Conservation (phyloP, 2,113 vertebrate genomes). For the Bubalus kerabau region DNA sequence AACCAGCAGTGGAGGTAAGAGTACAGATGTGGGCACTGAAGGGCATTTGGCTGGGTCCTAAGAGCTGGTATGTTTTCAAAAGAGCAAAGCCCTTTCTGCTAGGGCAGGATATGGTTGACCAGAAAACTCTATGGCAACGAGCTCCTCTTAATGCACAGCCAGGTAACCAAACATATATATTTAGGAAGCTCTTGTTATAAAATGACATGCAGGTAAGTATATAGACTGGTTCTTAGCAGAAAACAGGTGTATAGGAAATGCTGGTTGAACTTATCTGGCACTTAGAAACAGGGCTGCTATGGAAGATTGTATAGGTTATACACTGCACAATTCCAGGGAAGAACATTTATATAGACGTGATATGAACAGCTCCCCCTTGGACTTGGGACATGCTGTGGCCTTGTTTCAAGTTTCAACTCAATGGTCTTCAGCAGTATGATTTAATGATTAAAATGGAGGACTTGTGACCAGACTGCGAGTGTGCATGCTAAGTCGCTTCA, state of each 20-base stretch:
- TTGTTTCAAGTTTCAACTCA: background rate
- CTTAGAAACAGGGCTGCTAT: background rate
- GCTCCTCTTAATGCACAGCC: too few species aligned
- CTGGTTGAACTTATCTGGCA: background rate
- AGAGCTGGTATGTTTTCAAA: background rate
- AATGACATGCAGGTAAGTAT: too few species aligned
- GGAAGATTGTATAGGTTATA: rapidly evolving
- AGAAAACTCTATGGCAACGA: background rate
- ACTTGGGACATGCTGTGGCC: background rate
- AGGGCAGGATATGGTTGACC: background rate
- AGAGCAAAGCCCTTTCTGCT: background rate
- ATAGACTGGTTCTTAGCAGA: background rate
- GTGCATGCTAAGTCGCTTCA: background rate
- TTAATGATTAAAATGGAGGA: background rate
- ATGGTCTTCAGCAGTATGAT: background rate
- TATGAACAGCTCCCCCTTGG: background rate
- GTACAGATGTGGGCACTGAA: background rate
- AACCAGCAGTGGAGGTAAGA: background rate
- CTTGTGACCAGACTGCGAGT: rapidly evolving
- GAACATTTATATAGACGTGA: rapidly evolving
- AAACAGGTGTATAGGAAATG: background rate
- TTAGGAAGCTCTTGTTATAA: background rate
- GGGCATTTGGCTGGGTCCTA: background rate
- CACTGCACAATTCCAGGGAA: background rate
- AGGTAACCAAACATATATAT: too few species aligned